Percentiles rank a stretch among this genome's conserved stretches.
phyloP scores from a whole-genome alignment of 2,797 vertebrate species.

The Centroberyx gerrardi region DNA sequence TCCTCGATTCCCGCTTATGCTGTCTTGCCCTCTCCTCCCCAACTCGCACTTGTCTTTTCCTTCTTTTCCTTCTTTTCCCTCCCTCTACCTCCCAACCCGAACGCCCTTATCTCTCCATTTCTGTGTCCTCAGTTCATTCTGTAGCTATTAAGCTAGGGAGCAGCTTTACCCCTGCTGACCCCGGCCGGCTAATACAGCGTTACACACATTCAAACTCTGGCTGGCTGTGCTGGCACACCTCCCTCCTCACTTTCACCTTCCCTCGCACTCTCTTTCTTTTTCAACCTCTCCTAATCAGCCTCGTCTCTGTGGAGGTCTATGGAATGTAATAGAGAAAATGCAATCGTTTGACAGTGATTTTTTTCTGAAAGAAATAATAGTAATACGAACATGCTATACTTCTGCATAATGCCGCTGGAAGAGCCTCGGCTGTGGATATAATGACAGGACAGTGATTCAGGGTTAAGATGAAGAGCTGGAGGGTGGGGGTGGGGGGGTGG shows the following conservation, averaged over 20 bases:
- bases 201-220: conserved; percentile 53
- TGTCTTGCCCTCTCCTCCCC: conserved; percentile 15
- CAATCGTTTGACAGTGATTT: too few species aligned
- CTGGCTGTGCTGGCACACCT: conserved; percentile 40
- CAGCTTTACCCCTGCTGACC: conserved; percentile 57
- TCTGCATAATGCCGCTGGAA: not conserved
- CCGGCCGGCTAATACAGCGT: conserved; percentile 54
- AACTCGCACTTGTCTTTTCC: not conserved
- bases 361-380: not conserved
- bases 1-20: not conserved
- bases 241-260: conserved; percentile 13
- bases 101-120: conserved; percentile 65
- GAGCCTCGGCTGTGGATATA: not conserved
- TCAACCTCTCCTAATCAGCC: conserved; percentile 33
- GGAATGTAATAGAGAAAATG: too few species aligned
- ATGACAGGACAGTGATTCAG: not conserved
- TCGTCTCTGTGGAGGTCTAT: not conserved
- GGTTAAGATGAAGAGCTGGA: not conserved
- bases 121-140: conserved; percentile 61
- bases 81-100: not conserved
- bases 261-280: not conserved
- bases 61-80: not conserved
- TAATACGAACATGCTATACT: not conserved
- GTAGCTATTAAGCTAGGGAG: conserved; percentile 63
- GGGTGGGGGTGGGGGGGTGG: too few species aligned